Conservation (phyloP, 1,140 invertebrate species). For the Lepidurus couesii region DNA sequence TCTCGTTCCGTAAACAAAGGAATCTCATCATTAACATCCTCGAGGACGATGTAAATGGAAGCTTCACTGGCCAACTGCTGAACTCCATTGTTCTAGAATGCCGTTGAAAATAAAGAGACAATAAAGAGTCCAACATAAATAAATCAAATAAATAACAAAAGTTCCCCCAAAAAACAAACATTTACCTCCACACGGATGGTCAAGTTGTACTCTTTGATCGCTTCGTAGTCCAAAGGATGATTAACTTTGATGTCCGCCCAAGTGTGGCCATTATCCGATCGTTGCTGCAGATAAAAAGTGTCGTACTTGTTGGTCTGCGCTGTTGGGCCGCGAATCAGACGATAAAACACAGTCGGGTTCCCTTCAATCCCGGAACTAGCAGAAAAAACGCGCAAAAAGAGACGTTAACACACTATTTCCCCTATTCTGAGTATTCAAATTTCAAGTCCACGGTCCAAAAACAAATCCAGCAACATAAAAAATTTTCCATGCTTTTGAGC, state of each 20-base stretch:
- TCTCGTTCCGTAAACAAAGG: conserved; percentile 89
- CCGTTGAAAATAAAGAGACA: neutral
- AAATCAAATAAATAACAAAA: conserved; percentile 18
- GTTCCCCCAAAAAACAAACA: conserved; percentile 33
- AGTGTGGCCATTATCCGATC: conserved; percentile 78
- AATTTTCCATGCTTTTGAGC: neutral
- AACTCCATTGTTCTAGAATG: conserved; percentile 79
- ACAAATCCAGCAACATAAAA: neutral
- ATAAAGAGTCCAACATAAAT: neutral
- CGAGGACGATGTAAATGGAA: conserved; percentile 84
- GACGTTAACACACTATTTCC: neutral
- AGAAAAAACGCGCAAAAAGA: neutral
- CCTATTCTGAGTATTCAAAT: neutral
- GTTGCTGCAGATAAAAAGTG: conserved; percentile 90
- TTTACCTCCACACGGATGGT: conserved; percentile 90
- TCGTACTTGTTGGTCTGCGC: conserved; percentile 93
- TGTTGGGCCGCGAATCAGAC: conserved; percentile 86
- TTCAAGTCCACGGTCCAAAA: neutral
- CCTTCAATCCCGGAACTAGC: conserved; percentile 88
- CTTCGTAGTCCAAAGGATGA: conserved; percentile 89
- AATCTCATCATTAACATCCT: conserved; percentile 96
- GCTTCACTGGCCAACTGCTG: conserved; percentile 91
- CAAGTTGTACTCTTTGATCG: conserved; percentile 90
- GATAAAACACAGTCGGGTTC: conserved; percentile 91
- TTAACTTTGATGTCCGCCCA: conserved; percentile 95